Conservation (phyloP, 2,888 invertebrate species). For the Hyalella azteca region DNA sequence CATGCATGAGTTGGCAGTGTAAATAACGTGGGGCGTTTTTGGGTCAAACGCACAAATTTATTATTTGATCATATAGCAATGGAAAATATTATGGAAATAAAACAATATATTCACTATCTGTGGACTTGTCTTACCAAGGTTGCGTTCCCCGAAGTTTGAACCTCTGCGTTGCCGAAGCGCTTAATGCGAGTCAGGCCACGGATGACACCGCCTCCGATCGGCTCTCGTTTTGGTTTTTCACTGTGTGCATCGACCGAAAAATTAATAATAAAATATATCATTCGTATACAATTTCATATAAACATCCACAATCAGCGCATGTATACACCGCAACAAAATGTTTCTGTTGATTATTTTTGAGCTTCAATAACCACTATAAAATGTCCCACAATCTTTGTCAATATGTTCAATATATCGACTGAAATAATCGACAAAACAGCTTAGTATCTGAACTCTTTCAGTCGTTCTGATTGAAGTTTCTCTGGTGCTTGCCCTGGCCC, state of each 20-base stretch:
- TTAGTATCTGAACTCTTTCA: background rate
- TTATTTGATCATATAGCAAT: background rate
- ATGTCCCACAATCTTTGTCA: too few species aligned
- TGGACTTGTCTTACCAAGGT: slow-evolving; percentile 45
- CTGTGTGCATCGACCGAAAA: background rate
- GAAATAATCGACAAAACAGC: too few species aligned
- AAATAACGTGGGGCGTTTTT: too few species aligned
- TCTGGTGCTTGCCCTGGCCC: background rate
- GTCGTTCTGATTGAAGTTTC: background rate
- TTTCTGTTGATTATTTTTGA: too few species aligned
- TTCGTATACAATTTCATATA: too few species aligned
- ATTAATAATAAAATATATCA: too few species aligned
- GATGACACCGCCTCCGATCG: slow-evolving; percentile 54
- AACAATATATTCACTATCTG: background rate
- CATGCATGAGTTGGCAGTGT: too few species aligned
- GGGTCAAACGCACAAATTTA: too few species aligned
- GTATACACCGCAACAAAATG: too few species aligned
- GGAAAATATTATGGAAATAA: background rate
- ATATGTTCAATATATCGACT: too few species aligned
- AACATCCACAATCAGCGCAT: too few species aligned
- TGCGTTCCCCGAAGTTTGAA: slow-evolving; percentile 53
- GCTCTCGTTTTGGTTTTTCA: background rate
- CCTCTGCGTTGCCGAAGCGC: slow-evolving; percentile 56
- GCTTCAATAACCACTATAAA: too few species aligned
- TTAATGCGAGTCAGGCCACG: slow-evolving; percentile 52